Conservation (phyloP, 2,888 invertebrate species). For the Tanaodytes sp. region DNA sequence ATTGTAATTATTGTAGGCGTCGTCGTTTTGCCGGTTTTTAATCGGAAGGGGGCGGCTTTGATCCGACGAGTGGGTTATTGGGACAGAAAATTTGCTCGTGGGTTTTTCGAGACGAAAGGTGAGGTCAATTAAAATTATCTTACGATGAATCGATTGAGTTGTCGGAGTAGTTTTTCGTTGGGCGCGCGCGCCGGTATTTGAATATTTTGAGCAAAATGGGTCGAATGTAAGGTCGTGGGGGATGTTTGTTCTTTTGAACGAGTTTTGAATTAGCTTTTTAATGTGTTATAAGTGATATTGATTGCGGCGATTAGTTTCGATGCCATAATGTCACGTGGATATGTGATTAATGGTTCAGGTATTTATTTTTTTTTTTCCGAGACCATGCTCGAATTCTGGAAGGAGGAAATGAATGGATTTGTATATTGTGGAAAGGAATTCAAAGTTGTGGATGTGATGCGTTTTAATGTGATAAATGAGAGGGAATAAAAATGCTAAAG, state of each 20-base stretch:
- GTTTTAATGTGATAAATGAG: conserved; percentile 20
- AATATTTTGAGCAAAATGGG: too few species aligned
- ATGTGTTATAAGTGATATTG: too few species aligned
- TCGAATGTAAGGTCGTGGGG: too few species aligned
- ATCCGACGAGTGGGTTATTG: neutral
- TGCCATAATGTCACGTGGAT: too few species aligned
- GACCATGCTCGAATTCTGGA: neutral
- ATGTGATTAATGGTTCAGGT: too few species aligned
- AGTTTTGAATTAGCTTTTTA: too few species aligned
- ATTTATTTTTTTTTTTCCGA: too few species aligned
- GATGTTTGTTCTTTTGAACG: too few species aligned
- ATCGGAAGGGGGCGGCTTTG: neutral
- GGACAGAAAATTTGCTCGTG: neutral
- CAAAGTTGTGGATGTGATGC: conserved; percentile 7
- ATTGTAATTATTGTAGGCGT: conserved; percentile 26
- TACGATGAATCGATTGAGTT: neutral
- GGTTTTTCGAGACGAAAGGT: neutral
- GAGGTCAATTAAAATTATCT: conserved; percentile 10
- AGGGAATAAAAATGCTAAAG: conserved; percentile 15
- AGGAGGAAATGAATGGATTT: neutral
- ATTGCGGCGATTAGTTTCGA: too few species aligned
- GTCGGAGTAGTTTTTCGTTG: conserved; percentile 4
- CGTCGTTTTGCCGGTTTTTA: conserved; percentile 14
- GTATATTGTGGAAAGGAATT: conserved; percentile 7
- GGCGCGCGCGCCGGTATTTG: too few species aligned